Conservation (phyloP, 2,888 invertebrate genomes). For the Spisula solida region DNA sequence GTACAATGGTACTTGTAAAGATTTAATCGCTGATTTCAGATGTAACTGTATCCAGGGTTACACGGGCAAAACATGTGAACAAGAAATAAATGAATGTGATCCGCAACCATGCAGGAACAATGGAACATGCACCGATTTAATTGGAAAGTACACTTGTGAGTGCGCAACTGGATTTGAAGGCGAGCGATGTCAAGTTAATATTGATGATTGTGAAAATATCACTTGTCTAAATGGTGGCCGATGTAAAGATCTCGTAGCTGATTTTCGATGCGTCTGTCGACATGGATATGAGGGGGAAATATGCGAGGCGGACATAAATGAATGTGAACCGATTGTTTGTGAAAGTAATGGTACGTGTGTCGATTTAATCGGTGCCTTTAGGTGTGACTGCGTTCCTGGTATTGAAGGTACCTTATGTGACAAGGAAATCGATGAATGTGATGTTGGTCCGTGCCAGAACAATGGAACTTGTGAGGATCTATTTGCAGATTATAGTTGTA, state of each 20-base stretch:
- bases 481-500: constrained; percentile 33
- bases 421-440: constrained; percentile 44
- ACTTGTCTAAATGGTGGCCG: constrained; percentile 38
- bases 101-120: constrained; percentile 25
- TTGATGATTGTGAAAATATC: constrained; percentile 33
- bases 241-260: constrained; percentile 14
- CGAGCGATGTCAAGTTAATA: neutral
- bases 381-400: constrained; percentile 10
- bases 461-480: constrained; percentile 48
- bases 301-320: constrained; percentile 36
- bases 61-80: constrained; percentile 58
- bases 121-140: constrained; percentile 53
- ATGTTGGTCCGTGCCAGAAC: constrained; percentile 32
- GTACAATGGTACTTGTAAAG: constrained; percentile 71
- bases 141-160: constrained; percentile 53
- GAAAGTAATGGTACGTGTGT: constrained; percentile 27
- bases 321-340: constrained; percentile 29
- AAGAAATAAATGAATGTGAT: constrained; percentile 62
- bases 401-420: constrained; percentile 33
- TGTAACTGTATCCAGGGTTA: constrained; percentile 73
- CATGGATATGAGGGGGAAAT: constrained; percentile 13
- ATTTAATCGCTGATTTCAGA: constrained; percentile 63
- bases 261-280: constrained; percentile 29
- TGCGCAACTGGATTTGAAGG: constrained; percentile 60
- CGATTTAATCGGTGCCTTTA: neutral